These are phyloP conservation scores for Acleris sparsana DNA, from an alignment of 2,888 invertebrate genomes.

Conservation along the genomic window DNA sequence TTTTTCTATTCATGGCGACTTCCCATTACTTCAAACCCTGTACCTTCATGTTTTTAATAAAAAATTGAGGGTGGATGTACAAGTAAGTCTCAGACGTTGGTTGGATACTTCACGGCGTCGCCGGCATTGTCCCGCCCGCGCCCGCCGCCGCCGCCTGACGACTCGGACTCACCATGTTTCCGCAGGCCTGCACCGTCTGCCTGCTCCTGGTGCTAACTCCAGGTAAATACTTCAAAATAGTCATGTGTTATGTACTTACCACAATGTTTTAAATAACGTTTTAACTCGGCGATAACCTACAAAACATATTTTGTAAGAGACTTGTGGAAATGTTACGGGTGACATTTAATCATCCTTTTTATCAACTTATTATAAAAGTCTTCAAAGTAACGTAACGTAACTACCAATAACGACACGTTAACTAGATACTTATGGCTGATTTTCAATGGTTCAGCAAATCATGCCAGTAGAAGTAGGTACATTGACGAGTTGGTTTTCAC, in stretches of 20 bases:
- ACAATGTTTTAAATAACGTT: background rate
- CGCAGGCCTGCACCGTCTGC: conserved; percentile 39
- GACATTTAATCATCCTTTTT: background rate
- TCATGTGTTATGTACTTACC: background rate
- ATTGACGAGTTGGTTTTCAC: too few relatives aligned
- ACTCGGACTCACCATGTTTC: too few relatives aligned
- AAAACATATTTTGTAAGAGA: background rate
- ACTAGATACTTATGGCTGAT: too few relatives aligned
- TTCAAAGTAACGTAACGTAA: too few relatives aligned
- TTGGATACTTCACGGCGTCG: background rate
- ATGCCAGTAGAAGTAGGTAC: too few relatives aligned
- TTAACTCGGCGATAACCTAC: background rate
- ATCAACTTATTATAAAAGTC: too few relatives aligned
- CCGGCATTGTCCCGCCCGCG: background rate
- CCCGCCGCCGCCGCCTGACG: background rate
- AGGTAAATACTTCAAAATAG: conserved; percentile 43
- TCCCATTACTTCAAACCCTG: too few relatives aligned
- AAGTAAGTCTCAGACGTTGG: background rate
- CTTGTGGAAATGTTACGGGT: background rate
- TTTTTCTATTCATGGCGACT: too few relatives aligned
- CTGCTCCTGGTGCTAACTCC: conserved; percentile 45
- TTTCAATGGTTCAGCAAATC: too few relatives aligned
- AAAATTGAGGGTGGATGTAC: too few relatives aligned
- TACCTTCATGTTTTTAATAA: too few relatives aligned
- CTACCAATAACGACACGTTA: too few relatives aligned